Conservation (phyloP, 2,113 vertebrate species). For the Anseranas semipalmata region DNA sequence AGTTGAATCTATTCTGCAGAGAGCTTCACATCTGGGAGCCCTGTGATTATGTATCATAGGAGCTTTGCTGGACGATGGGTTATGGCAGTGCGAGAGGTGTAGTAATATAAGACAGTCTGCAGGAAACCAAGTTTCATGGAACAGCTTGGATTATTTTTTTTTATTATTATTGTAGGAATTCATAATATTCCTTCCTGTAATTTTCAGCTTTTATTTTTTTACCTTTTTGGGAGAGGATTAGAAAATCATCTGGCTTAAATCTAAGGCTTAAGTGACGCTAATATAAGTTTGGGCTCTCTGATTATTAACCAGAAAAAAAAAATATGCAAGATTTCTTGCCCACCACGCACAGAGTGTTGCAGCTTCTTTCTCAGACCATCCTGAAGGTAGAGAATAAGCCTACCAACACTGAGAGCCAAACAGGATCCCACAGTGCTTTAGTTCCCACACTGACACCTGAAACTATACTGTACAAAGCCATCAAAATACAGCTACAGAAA, state of each 20-base stretch:
- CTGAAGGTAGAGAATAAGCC: neutral
- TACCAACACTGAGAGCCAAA: neutral
- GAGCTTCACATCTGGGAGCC: neutral
- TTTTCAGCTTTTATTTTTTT: neutral
- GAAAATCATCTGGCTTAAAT: neutral
- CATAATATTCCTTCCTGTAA: neutral
- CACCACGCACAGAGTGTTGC: neutral
- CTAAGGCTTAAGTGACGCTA: neutral
- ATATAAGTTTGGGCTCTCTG: neutral
- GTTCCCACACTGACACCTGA: neutral
- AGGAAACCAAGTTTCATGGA: neutral
- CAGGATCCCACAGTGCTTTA: neutral
- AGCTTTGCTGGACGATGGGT: neutral
- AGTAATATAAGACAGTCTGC: neutral
- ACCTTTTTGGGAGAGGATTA: neutral
- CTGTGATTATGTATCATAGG: rapidly evolving
- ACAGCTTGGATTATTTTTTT: neutral
- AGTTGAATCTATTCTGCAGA: neutral
- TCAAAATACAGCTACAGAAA: neutral
- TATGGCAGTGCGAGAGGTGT: neutral
- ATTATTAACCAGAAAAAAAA: neutral
- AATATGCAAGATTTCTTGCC: neutral
- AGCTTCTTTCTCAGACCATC: neutral
- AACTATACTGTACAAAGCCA: neutral
- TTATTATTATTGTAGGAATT: neutral